phyloP scores from a whole-genome alignment of 1,140 invertebrate genomes.

The Heliothis subflexa region DNA sequence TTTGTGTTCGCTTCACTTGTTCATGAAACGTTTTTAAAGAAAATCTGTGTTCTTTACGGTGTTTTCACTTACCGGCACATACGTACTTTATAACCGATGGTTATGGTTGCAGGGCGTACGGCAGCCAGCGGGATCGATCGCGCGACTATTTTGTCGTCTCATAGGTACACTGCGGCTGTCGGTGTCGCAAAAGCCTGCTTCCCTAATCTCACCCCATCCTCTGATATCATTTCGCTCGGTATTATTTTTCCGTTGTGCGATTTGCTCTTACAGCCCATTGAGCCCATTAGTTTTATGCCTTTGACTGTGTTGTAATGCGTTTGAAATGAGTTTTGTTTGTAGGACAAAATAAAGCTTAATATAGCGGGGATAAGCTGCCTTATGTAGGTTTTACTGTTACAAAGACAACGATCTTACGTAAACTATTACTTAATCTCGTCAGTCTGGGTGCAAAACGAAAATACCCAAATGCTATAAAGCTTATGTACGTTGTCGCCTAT shows the following conservation, averaged over 20 bases:
- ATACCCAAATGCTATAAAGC: too few species aligned
- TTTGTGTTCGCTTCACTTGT: background rate
- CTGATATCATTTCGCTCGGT: constrained; percentile 35
- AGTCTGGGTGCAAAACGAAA: too few species aligned
- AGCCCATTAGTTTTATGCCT: constrained; percentile 14
- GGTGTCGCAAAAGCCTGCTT: constrained; percentile 45
- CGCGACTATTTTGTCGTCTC: constrained; percentile 18
- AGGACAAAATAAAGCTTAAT: too few species aligned
- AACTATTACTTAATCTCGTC: too few species aligned
- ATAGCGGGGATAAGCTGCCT: too few species aligned
- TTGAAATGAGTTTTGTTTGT: background rate
- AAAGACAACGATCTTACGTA: too few species aligned
- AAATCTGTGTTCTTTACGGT: background rate
- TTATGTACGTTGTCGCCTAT: too few species aligned
- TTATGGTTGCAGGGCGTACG: constrained; percentile 8
- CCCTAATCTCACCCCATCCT: constrained; percentile 52
- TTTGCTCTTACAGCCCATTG: constrained; percentile 27
- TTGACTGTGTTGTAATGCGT: constrained; percentile 10
- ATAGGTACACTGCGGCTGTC: background rate
- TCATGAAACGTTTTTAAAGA: background rate
- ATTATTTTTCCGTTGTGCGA: constrained; percentile 41
- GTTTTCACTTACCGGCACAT: background rate
- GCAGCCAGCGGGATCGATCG: constrained; percentile 47
- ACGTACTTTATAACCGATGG: constrained; percentile 20
- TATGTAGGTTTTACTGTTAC: too few species aligned